Evolutionary conservation across 2,888 invertebrate genomes (phyloP), one percentile per base, ranked within the genome.

Genomic region (Ferdinandea cuprea): DNA sequence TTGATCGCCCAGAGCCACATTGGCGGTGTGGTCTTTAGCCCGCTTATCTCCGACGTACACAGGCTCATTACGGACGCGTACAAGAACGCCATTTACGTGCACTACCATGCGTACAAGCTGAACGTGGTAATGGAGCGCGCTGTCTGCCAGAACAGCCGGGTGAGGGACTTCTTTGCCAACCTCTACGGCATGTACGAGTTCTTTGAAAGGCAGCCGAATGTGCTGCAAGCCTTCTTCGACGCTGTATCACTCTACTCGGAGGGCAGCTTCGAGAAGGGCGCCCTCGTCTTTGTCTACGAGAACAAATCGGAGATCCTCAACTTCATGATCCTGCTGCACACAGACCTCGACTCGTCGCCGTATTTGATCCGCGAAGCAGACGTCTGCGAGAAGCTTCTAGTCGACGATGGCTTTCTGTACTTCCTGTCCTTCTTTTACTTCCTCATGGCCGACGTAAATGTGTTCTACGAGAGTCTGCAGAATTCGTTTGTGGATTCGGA

Each of bases 391-490:
- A 71, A 76, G 44, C 61, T 81, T 0, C 13, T 81, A 1, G 40
- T 59, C 15, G 65, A 81, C 28, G 65, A 66, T n/a, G 52, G 42
- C 5, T 81, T 81, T 17, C 30, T 72, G 46, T 76, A 81, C 59
- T 81, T 81, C 30, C 28, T 81, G 1, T 71, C 81, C 0, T 81
- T 81, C 42, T 81, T 81, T 46, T 81, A 81, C 19, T 81, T 46
- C 50, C 76, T 81, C 7, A 81, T 81, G 81, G 81, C 71, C 17
- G 81, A 81, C 40, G 81, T 81, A 5, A 81, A 81, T 35, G 76
- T 76, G 0, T 81, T 81, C 35, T 81, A 81, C n/a, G 81, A 71
- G 9, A 72, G 81, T 13, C 48, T 81, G 5, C 81, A 81, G 6
- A 81, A 76, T 11, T 81, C 81, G 0, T 81, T 76, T 42, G 81